Conservation (phyloP, 2,113 vertebrate species). For the Nothobranchius kuhntae region DNA sequence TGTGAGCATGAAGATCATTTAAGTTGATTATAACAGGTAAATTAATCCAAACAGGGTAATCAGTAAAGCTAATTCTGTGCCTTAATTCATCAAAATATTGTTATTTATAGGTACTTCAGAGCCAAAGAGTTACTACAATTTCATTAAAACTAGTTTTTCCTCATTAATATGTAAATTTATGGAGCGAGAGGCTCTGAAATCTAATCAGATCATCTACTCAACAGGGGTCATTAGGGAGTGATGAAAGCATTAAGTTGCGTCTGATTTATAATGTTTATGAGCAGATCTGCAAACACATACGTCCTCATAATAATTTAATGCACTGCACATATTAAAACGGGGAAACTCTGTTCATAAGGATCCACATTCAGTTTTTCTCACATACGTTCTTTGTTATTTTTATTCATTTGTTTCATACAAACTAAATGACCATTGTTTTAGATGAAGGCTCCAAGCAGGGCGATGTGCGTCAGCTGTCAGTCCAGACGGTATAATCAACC, state of each 20-base stretch:
- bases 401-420: not conserved
- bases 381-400: too few relatives aligned
- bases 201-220: slow-evolving; percentile 56
- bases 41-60: too few relatives aligned
- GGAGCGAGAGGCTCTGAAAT: slow-evolving; percentile 35
- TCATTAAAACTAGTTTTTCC: slow-evolving; percentile 23
- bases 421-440: not conserved
- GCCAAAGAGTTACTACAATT: slow-evolving; percentile 27
- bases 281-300: slow-evolving; percentile 10
- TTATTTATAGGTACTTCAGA: too few relatives aligned
- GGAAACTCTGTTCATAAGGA: not conserved
- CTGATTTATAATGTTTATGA: slow-evolving; percentile 51
- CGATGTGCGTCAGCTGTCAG: slow-evolving; percentile 5
- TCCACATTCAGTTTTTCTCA: too few relatives aligned
- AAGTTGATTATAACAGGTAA: too few relatives aligned
- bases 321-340: slow-evolving; percentile 10
- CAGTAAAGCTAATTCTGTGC: too few relatives aligned
- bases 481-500: slow-evolving; percentile 32
- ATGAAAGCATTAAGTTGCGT: slow-evolving; percentile 29
- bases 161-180: slow-evolving; percentile 57
- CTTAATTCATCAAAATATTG: too few relatives aligned
- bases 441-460: not conserved
- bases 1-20: too few relatives aligned
- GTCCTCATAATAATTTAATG: slow-evolving; percentile 21
- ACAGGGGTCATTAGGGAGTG: slow-evolving; percentile 29